Evolutionary conservation across 2,113 vertebrate species (phyloP), one percentile per base, ranked within the genome.

Genomic region (Phocoena phocoena): DNA sequence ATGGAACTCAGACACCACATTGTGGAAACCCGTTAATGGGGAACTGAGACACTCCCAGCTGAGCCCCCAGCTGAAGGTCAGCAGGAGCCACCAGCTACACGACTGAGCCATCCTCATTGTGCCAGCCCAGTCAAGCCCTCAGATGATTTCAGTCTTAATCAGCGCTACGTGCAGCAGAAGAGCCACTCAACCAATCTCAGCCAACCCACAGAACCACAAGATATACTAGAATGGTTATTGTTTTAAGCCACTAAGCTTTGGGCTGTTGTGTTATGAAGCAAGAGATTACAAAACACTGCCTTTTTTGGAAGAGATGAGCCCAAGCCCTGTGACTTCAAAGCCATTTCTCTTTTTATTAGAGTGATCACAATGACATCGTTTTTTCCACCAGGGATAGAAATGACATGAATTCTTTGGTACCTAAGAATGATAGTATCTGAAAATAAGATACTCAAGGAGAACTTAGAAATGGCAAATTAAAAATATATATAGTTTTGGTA

Each of bases 81-180:
- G 21, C 10, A 28, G 7, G 6, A 23, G 65, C 28, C 3, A 11
- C 26, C 2, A 25, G 36, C 71, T 25, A 3, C 1, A 9, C 0
- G 10, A 76, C 18, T 2, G 9, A 33, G 41, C 8, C 9, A 3
- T 9, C n/a, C 44, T 11, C 6, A 11, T 31, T 44, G 15, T 5
- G 44, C 26, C 26, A 82, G 62, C 60, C 60, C 67, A 50, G 0
- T 12, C 20, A 55, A 41, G 41, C 31, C 21, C 41, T 62, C 15
- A 8, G 33, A 55, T 41, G 26, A 53, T 14, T 63, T 63, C 44
- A 11, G 25, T 63, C 36, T 92, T 53, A 8, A 4, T 50, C 36
- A 83, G 50, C 8, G 9, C 38, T 5, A 70, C 0, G 0, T 26
- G 15, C 23, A 26, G 3, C 20, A 41, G 25, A 50, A 63, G 14